phyloP scores from a whole-genome alignment of 2,888 invertebrate genomes.

The Chrysolina oricalcia region DNA sequence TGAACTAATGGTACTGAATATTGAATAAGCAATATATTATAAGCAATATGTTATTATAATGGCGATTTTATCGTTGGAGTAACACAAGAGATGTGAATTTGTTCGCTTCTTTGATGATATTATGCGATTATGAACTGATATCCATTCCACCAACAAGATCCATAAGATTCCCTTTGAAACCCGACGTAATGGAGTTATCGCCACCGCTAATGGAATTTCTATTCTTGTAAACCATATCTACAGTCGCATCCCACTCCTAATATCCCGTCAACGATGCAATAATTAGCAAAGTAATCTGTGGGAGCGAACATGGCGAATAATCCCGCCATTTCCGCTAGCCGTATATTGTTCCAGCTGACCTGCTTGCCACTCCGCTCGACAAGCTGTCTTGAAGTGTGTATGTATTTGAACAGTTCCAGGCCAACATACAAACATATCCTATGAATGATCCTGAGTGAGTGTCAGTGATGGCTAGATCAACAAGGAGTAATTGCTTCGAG shows the following conservation, averaged over 20 bases:
- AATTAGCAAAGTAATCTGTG: constrained; percentile 26
- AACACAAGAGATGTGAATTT: background rate
- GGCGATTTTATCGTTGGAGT: background rate
- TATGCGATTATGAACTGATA: background rate
- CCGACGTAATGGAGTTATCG: background rate
- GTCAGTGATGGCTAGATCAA: constrained; percentile 16
- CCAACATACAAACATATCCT: constrained; percentile 25
- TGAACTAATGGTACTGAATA: no score
- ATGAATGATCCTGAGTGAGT: constrained; percentile 18
- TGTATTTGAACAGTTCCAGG: constrained; percentile 29
- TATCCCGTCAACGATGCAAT: constrained; percentile 18
- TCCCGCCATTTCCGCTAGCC: constrained; percentile 5
- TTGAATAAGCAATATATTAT: no score
- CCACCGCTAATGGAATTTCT: background rate
- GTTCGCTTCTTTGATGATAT: background rate
- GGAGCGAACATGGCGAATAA: constrained; percentile 25
- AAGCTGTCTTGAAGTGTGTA: constrained; percentile 32
- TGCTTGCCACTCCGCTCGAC: constrained; percentile 31
- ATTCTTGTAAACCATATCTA: background rate
- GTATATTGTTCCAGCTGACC: constrained; percentile 32
- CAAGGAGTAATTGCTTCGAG: background rate
- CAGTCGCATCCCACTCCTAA: constrained; percentile 9
- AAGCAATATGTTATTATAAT: no score
- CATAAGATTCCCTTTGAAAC: background rate
- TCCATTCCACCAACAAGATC: background rate